These are phyloP conservation scores for Holcopasites calliopsidis DNA, from an alignment of 1,140 invertebrate species.

Conservation along the genomic window DNA sequence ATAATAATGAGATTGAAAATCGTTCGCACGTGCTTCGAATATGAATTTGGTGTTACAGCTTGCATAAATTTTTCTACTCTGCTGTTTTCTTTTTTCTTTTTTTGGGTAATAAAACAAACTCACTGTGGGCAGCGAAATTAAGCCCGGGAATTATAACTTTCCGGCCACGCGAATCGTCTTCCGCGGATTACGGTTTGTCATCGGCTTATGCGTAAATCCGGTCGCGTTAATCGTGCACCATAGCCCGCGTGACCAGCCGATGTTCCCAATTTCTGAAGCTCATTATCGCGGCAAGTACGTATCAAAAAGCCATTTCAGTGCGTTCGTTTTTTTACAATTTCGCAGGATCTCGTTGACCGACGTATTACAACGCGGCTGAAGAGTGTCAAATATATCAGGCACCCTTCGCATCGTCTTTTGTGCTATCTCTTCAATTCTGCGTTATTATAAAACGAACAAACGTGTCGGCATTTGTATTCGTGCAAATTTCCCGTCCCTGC, in stretches of 20 bases:
- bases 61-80: no score
- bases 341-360: background rate
- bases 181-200: constrained; percentile 6
- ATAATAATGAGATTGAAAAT: background rate
- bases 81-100: background rate
- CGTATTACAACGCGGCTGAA: background rate
- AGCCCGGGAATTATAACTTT: background rate
- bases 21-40: background rate
- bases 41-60: no score
- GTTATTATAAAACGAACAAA: background rate
- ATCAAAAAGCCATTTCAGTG: background rate
- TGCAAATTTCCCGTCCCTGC: background rate
- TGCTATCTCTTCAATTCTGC: no score
- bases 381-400: background rate
- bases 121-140: no score
- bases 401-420: no score
- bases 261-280: constrained; percentile 40
- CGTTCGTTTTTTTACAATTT: background rate
- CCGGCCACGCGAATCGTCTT: background rate
- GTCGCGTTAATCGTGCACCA: constrained; percentile 4
- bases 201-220: constrained; percentile 20
- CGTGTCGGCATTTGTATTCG: background rate
- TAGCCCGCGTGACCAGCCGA: background rate
- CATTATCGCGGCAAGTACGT: constrained; percentile 47
- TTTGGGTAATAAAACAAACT: background rate